phyloP scores from a whole-genome alignment of 2,888 invertebrate genomes.

The Drosophila anceps region DNA sequence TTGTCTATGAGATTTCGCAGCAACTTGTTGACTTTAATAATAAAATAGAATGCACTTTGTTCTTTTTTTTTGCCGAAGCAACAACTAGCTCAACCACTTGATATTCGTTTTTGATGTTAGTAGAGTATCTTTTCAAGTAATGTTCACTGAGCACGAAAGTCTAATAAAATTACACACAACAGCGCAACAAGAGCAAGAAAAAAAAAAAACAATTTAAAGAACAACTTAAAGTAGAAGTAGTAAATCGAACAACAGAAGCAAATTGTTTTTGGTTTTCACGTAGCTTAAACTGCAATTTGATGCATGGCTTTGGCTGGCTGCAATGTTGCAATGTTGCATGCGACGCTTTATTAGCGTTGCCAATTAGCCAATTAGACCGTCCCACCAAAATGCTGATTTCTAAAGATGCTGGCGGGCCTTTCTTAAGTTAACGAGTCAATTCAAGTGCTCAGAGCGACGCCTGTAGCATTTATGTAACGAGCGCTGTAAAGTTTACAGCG shows the following conservation, averaged over 20 bases:
- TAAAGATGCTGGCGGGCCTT: constrained; percentile 11
- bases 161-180: constrained; percentile 54
- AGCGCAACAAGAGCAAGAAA: constrained; percentile 23
- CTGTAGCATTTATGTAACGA: constrained; percentile 63
- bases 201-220: constrained; percentile 12
- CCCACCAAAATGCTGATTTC: constrained; percentile 9
- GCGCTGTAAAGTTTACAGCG: constrained; percentile 70
- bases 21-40: constrained; percentile 81
- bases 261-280: constrained; percentile 33
- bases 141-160: constrained; percentile 63
- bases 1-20: constrained; percentile 50
- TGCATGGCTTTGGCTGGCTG: constrained; percentile 9
- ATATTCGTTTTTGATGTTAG: constrained; percentile 49
- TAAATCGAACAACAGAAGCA: constrained; percentile 13
- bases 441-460: constrained; percentile 34
- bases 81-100: constrained; percentile 50
- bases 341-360: constrained; percentile 7
- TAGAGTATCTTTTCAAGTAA: constrained; percentile 36
- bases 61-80: constrained; percentile 6
- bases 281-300: constrained; percentile 19
- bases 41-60: constrained; percentile 55
- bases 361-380: constrained; percentile 41
- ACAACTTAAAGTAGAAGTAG: background rate
- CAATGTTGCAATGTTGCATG: constrained; percentile 39
- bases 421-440: constrained; percentile 29